These are phyloP conservation scores for Pseudorasbora parva DNA, from an alignment of 2,113 vertebrate genomes.

Conservation along the genomic window DNA sequence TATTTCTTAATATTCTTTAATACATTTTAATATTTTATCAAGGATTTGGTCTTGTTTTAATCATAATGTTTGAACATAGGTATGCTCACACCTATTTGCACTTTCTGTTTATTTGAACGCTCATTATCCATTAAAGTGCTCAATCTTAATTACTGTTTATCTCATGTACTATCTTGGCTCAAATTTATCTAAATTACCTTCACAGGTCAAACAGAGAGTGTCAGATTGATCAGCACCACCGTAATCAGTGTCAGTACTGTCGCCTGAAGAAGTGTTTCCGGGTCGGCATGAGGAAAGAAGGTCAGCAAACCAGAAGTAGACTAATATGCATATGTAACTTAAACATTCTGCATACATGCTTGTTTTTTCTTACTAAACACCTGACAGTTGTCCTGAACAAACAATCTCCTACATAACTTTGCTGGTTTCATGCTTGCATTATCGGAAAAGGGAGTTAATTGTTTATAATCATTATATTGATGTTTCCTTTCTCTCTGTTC, in stretches of 20 bases:
- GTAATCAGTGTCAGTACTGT: constrained; percentile 98
- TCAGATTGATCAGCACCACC: constrained; percentile 97
- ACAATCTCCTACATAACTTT: background rate
- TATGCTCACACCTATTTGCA: background rate
- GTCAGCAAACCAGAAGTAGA: constrained; percentile 68
- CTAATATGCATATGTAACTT: background rate
- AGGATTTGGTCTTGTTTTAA: background rate
- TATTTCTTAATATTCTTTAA: too few species aligned
- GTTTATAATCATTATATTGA: background rate
- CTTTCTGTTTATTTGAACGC: background rate
- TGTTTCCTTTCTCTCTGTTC: background rate
- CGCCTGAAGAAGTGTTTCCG: constrained; percentile 98
- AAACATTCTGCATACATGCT: too few species aligned
- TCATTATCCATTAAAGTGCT: background rate
- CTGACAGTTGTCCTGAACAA: background rate
- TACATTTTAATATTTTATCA: background rate
- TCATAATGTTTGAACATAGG: too few species aligned
- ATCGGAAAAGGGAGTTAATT: background rate
- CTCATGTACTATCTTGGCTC: background rate
- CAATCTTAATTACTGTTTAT: background rate
- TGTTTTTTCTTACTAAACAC: background rate
- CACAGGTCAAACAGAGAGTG: constrained; percentile 94
- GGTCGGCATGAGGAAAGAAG: constrained; percentile 98
- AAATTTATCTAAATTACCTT: background rate
- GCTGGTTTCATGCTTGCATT: background rate